A percentile compares a stretch with the other conserved stretches of the same genome.
phyloP scores from a whole-genome alignment of 1,140 invertebrate genomes.

The Physella acuta region DNA sequence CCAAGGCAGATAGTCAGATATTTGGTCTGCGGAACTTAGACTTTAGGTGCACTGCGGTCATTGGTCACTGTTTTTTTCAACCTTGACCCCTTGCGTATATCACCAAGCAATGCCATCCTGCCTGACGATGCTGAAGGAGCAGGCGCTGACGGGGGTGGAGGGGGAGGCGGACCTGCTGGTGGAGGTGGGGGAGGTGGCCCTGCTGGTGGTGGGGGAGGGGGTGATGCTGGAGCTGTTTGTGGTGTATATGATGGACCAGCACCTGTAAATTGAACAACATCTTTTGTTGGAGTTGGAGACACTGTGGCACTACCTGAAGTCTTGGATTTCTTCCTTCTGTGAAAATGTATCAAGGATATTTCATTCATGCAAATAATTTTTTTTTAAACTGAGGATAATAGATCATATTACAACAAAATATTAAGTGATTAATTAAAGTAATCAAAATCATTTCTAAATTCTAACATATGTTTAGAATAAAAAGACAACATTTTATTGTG shows the following conservation, averaged over 20 bases:
- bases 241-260: not conserved
- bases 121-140: conserved; percentile 45
- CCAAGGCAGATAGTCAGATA: no score
- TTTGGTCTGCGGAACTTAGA: conserved; percentile 28
- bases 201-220: conserved; percentile 8
- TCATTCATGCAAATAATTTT: no score
- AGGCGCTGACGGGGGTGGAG: conserved; percentile 29
- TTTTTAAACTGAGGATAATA: no score
- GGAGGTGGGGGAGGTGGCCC: conserved; percentile 2
- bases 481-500: not conserved
- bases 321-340: not conserved
- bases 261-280: not conserved
- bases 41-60: conserved; percentile 80
- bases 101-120: conserved; percentile 72
- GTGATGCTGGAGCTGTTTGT: not conserved
- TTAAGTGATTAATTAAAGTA: no score
- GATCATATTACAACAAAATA: not conserved
- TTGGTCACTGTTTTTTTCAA: conserved; percentile 85
- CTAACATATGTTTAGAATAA: not conserved
- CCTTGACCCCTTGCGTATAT: conserved; percentile 78
- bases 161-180: conserved; percentile 14
- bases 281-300: not conserved
- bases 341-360: not conserved
- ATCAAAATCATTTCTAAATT: not conserved
- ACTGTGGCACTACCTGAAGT: not conserved